These are phyloP conservation scores for Oceanodroma leucorhoa DNA, from an alignment of 2,797 vertebrate species.

Conservation along the genomic window DNA sequence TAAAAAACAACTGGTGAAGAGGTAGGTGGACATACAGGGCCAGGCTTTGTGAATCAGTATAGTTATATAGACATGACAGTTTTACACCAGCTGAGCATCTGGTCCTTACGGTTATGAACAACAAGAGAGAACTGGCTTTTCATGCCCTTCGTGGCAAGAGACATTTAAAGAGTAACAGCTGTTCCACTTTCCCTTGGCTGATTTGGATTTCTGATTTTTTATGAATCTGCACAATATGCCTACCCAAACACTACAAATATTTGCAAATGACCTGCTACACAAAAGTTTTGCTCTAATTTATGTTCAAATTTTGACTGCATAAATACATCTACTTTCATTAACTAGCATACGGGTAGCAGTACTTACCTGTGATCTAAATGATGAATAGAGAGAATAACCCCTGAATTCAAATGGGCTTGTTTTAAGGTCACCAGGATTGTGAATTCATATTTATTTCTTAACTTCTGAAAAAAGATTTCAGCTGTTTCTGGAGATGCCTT, in stretches of 20 bases:
- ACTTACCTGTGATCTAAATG: conserved; percentile 91
- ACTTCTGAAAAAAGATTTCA: conserved; percentile 88
- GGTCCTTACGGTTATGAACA: neutral
- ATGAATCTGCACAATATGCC: neutral
- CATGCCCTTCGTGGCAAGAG: neutral
- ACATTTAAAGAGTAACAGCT: neutral
- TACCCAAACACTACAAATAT: neutral
- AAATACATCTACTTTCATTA: neutral
- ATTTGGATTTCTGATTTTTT: neutral
- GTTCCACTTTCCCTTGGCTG: neutral
- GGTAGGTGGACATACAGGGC: neutral
- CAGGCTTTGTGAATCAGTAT: neutral
- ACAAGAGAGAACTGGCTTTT: neutral
- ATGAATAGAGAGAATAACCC: conserved; percentile 94
- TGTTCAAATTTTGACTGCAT: neutral
- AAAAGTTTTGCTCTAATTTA: neutral
- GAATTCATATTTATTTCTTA: conserved; percentile 94
- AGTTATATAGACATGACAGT: neutral
- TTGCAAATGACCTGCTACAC: neutral
- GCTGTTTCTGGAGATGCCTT: conserved; percentile 86
- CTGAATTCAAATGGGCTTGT: conserved; percentile 92
- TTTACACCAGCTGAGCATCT: neutral
- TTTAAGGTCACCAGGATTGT: conserved; percentile 91
- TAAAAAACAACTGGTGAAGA: neutral
- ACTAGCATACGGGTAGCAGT: neutral